phyloP scores from a whole-genome alignment of 2,113 vertebrate genomes.

The Eulacestoma nigropectus region DNA sequence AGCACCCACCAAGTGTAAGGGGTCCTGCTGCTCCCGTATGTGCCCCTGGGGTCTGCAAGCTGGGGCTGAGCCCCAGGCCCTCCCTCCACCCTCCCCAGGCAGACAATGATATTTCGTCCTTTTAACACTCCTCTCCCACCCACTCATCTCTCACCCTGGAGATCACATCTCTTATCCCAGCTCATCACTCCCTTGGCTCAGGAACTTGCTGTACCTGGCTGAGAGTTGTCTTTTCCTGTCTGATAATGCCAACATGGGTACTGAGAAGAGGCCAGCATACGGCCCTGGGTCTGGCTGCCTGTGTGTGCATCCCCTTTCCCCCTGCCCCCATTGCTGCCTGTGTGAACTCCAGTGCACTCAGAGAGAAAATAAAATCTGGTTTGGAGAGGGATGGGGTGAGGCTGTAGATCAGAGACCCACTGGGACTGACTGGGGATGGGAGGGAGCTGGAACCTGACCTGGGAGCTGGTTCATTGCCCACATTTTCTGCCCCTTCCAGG shows the following conservation, averaged over 20 bases:
- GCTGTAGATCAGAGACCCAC: not conserved
- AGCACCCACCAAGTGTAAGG: constrained; percentile 50
- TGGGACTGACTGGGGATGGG: not conserved
- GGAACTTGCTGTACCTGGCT: not conserved
- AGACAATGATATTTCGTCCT: not conserved
- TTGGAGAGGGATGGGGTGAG: not conserved
- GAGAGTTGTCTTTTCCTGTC: not conserved
- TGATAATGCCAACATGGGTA: rapidly evolving
- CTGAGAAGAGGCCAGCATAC: not conserved
- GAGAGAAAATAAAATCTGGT: not conserved
- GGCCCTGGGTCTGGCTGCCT: not conserved
- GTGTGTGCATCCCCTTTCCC: not conserved
- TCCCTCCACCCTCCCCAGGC: not conserved
- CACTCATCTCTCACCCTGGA: not conserved
- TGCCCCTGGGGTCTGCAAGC: not conserved
- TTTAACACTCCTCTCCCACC: not conserved
- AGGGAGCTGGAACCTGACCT: not conserved
- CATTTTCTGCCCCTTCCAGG: not conserved
- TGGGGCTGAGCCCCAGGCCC: not conserved
- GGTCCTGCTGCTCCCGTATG: not conserved
- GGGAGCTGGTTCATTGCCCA: not conserved
- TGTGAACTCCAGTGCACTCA: not conserved
- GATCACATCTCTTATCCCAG: not conserved
- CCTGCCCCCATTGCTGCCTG: not conserved
- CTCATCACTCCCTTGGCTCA: not conserved